These are phyloP conservation scores for Nannospalax galili DNA, from an alignment of 2,113 vertebrate species.

Conservation along the genomic window DNA sequence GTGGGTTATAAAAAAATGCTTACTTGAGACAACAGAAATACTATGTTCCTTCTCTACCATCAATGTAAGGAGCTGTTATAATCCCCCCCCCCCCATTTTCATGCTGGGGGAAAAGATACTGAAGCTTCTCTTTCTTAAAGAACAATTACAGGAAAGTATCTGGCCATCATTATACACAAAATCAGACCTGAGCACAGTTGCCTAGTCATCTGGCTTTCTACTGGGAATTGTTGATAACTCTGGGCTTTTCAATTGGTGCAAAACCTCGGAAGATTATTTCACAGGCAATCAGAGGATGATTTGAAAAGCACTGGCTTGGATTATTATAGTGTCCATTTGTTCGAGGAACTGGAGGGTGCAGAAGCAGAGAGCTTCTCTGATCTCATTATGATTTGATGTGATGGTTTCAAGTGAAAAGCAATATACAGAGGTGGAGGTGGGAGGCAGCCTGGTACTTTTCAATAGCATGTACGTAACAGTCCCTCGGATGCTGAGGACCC, in stretches of 20 bases:
- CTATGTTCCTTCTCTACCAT: neutral
- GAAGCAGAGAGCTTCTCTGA: neutral
- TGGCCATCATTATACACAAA: neutral
- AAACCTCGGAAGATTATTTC: conserved; percentile 48
- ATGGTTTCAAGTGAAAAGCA: neutral
- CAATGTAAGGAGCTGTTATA: neutral
- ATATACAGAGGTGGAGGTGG: neutral
- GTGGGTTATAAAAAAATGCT: neutral
- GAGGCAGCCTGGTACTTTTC: neutral
- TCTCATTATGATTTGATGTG: neutral
- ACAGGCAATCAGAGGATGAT: conserved; percentile 13
- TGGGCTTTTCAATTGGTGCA: neutral
- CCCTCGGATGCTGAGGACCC: neutral
- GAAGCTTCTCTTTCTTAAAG: neutral
- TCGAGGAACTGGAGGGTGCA: neutral
- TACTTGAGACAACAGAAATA: neutral
- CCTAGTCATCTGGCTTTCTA: neutral
- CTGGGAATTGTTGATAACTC: neutral
- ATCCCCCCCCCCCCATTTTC: neutral
- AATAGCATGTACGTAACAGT: neutral
- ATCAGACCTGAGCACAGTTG: neutral
- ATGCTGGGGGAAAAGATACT: neutral
- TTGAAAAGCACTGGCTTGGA: conserved; percentile 31
- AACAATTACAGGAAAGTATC: neutral
- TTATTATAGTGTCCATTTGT: conserved; percentile 9